phyloP scores from a whole-genome alignment of 2,888 invertebrate genomes.

The Drosophila eohydei region DNA sequence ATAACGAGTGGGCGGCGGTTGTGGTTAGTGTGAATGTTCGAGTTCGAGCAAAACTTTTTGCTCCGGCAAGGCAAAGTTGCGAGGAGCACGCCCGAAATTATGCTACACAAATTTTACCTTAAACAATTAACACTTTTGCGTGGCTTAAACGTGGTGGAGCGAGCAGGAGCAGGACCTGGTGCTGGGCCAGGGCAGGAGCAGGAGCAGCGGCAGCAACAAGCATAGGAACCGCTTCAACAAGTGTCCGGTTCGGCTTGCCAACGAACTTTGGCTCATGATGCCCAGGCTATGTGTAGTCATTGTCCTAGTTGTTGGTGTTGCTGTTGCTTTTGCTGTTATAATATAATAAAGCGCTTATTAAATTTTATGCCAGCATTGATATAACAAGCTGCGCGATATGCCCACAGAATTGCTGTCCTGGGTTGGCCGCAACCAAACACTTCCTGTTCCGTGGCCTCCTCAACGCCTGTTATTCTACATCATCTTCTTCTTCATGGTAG shows the following conservation, averaged over 20 bases:
- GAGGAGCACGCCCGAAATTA: constrained; percentile 44
- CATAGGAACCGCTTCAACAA: constrained; percentile 43
- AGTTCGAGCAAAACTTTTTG: constrained; percentile 25
- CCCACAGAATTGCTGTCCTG: constrained; percentile 69
- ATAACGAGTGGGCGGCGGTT: constrained; percentile 10
- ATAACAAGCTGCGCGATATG: constrained; percentile 57
- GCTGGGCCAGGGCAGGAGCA: not conserved
- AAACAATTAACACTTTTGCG: constrained; percentile 63
- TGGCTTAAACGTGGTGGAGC: not conserved
- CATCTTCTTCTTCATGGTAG: constrained; percentile 9
- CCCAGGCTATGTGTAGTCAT: constrained; percentile 1
- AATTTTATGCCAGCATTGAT: constrained; percentile 55
- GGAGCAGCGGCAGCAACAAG: not conserved
- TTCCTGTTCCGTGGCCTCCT: constrained; percentile 32
- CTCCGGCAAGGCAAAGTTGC: constrained; percentile 33
- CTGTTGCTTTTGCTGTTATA: constrained; percentile 45
- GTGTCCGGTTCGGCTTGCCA: constrained; percentile 43
- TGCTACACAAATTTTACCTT: constrained; percentile 54
- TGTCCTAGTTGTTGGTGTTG: constrained; percentile 29
- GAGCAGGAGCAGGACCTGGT: not conserved
- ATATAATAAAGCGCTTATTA: constrained; percentile 79
- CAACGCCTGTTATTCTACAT: not conserved
- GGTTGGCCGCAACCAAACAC: constrained; percentile 62
- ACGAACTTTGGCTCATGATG: constrained; percentile 52
- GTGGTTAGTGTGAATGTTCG: not conserved